Conservation (phyloP, 2,797 vertebrate species). For the Typhlichthys eigenmanni region DNA sequence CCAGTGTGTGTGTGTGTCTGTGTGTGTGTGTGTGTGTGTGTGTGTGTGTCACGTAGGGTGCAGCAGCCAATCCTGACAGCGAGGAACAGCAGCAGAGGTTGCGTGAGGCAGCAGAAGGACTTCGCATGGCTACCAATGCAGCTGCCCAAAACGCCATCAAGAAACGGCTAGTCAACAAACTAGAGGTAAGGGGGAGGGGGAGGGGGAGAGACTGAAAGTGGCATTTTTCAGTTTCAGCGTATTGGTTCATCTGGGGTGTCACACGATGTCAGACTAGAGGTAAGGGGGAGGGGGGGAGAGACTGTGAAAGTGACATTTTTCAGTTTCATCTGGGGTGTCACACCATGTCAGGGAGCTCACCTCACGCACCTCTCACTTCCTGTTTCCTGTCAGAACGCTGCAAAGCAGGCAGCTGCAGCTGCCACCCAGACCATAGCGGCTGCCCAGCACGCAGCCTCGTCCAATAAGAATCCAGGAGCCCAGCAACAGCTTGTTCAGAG, state of each 20-base stretch:
- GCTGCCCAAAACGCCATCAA: slow-evolving; percentile 98
- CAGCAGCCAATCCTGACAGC: slow-evolving; percentile 94
- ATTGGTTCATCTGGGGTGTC: too few relatives aligned
- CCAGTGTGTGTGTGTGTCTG: too few relatives aligned
- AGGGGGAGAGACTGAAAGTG: not conserved
- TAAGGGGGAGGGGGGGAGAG: too few relatives aligned
- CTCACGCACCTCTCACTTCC: not conserved
- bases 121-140: slow-evolving; percentile 94
- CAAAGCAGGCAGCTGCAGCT: slow-evolving; percentile 92
- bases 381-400: slow-evolving; percentile 82
- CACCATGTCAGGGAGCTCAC: not conserved
- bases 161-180: slow-evolving; percentile 94
- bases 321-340: too few relatives aligned
- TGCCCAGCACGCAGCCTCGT: slow-evolving; percentile 87
- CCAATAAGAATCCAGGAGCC: slow-evolving; percentile 90
- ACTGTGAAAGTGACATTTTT: too few relatives aligned
- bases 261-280: too few relatives aligned
- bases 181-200: slow-evolving; percentile 87
- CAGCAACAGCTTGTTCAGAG: slow-evolving; percentile 96
- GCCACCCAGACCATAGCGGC: slow-evolving; percentile 96
- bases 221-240: too few relatives aligned
- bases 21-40: too few relatives aligned
- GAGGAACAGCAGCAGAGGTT: slow-evolving; percentile 96
- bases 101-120: slow-evolving; percentile 92
- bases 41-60: slow-evolving; percentile 76